phyloP scores from a whole-genome alignment of 2,888 invertebrate genomes.

The Calliphora vomitoria region DNA sequence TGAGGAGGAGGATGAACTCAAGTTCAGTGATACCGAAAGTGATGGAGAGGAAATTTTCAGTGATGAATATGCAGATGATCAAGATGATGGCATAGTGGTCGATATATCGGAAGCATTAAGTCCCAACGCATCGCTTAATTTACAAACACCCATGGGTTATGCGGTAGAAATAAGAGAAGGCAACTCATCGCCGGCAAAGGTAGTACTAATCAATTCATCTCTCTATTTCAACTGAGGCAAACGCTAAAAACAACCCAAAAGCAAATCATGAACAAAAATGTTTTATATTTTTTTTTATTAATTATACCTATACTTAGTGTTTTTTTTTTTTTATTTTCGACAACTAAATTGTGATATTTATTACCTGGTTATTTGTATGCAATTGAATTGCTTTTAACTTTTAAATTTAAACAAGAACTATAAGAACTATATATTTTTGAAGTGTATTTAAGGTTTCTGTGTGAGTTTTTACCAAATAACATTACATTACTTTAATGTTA shows the following conservation, averaged over 20 bases:
- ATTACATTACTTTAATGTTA: constrained; percentile 11
- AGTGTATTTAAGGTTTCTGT: constrained; percentile 17
- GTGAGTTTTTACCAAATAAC: constrained; percentile 1
- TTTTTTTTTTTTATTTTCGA: no score
- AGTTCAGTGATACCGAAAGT: constrained; percentile 81
- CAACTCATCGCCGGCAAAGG: constrained; percentile 23
- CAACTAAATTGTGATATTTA: constrained; percentile 77
- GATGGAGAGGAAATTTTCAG: constrained; percentile 75
- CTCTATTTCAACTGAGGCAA: constrained; percentile 35
- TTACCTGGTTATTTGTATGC: constrained; percentile 72
- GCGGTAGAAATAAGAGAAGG: not conserved
- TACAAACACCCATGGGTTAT: constrained; percentile 31
- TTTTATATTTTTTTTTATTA: not conserved
- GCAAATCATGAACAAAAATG: constrained; percentile 34
- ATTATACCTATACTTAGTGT: not conserved
- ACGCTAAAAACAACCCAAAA: not conserved
- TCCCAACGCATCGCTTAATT: constrained; percentile 37
- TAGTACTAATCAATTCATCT: constrained; percentile 32
- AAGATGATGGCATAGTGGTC: constrained; percentile 74
- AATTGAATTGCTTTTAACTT: constrained; percentile 68
- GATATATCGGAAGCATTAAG: constrained; percentile 66
- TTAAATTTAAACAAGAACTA: constrained; percentile 28
- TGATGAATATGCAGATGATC: constrained; percentile 74
- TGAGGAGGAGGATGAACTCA: constrained; percentile 82
- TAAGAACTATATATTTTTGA: constrained; percentile 19